These are phyloP conservation scores for Zaprionus inermis DNA, from an alignment of 1,140 invertebrate species.

Conservation along the genomic window DNA sequence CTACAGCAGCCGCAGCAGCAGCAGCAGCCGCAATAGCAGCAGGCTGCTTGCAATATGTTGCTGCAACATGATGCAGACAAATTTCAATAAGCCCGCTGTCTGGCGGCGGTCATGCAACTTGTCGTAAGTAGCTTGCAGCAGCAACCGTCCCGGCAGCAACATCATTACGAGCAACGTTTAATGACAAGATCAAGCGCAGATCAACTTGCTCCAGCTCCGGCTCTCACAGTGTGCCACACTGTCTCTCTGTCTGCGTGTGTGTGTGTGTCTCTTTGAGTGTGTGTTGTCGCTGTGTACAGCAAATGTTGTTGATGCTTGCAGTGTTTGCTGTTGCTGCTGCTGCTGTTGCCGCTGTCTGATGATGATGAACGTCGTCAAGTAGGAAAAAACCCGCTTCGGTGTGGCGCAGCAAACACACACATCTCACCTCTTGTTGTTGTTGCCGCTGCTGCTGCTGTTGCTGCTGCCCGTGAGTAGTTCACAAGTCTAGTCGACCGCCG, in stretches of 20 bases:
- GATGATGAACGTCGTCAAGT: conserved; percentile 73
- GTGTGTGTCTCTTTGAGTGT: conserved; percentile 8
- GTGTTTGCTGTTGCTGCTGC: conserved; percentile 33
- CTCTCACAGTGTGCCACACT: conserved; percentile 12
- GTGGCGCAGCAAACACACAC: conserved; percentile 54
- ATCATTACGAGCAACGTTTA: conserved; percentile 71
- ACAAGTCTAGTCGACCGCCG: conserved; percentile 65
- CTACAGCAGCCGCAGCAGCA: conserved; percentile 4
- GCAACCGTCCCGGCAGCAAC: conserved; percentile 44
- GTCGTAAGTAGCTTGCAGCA: conserved; percentile 22
- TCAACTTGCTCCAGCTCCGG: conserved; percentile 47
- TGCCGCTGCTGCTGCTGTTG: conserved; percentile 42
- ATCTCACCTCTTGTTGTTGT: conserved; percentile 65
- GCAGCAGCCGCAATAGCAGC: conserved; percentile 19
- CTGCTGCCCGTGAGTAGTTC: conserved; percentile 50
- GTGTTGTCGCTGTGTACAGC: conserved; percentile 54
- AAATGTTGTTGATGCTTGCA: conserved; percentile 60
- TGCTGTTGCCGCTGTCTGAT: conserved; percentile 44
- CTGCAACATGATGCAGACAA: conserved; percentile 59
- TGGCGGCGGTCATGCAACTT: conserved; percentile 51
- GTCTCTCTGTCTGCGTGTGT: conserved; percentile 10
- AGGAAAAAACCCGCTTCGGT: conserved; percentile 74
- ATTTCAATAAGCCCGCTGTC: conserved; percentile 59
- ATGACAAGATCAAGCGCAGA: conserved; percentile 80
- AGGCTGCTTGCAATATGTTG: conserved; percentile 63